Base-by-base conservation (phyloP, 2,113 vertebrate species). In the Larimichthys polyactis region DNA sequence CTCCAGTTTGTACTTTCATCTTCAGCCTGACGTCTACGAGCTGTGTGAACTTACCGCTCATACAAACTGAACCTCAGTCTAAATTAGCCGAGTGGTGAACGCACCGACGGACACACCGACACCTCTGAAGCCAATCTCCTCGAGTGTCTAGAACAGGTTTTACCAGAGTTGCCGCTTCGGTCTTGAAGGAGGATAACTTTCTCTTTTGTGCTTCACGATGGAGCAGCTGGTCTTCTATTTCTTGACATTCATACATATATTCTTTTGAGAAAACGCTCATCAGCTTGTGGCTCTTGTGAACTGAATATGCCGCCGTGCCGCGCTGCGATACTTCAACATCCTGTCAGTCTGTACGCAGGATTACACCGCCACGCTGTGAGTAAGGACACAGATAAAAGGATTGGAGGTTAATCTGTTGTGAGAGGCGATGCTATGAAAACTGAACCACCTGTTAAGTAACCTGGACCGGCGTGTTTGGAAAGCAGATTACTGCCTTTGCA, bases 341-440 rank as follows among this genome's bases (percentile, higher is more conserved):
- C 75, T 59, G 66, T 75, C 60, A 16, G 55, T 63, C 12, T 32
- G 36, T 3, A 32, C 17, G 29, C 29, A 32, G 78, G 81, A 86
- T 89, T 75, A 89, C 55, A 67, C 7, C n/a, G 17, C 54, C 14
- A n/a, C 49, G 0, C 24, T 19, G 67, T 5, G n/a, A 49, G 27
- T 17, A 22, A 29, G 52, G 62, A 3, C 63, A 46, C 62, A 46
- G 79, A 71, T 71, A 75, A 77, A 60, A 7, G 71, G 79, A 74
- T 44, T 57, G 29, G 48, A 79, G 65, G 40, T 36, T 77, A 64
- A 82, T 74, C 81, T 85, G 29, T 0, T 43, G 24, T 24, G 48
- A 73, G 32, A 69, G 29, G 36, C 16, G 75, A 54, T 2, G 14
- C 1, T 43, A 22, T 52, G 44, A 62, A 73, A 70, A 32, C 77